A percentile compares a stretch with the other conserved stretches of the same genome.
Evolutionary conservation across 2,113 vertebrate genomes (phyloP).

Genomic region (Cynocephalus volans): DNA sequence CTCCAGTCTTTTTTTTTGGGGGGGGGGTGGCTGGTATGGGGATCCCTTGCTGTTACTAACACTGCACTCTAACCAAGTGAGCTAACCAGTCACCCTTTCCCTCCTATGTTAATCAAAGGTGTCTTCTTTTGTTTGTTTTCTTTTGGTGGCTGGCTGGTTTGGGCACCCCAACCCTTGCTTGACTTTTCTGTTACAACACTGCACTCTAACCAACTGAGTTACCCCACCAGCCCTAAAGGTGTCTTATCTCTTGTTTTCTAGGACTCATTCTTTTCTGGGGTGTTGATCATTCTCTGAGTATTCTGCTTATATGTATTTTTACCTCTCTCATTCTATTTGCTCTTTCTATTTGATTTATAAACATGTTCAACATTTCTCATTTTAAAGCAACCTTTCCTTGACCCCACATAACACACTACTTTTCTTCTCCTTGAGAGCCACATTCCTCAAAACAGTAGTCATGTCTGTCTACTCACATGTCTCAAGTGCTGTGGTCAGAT

Average conservation of each 20-base stretch:
- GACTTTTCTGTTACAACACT: too few species aligned
- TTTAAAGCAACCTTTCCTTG: neutral
- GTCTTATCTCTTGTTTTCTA: neutral
- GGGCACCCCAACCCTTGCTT: too few species aligned
- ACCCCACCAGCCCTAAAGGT: neutral
- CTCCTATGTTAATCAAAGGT: too few species aligned
- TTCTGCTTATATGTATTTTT: neutral
- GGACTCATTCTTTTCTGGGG: neutral
- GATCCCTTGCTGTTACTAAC: too few species aligned
- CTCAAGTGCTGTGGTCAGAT: neutral
- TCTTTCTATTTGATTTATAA: neutral
- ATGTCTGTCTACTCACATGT: neutral
- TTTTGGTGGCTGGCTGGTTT: too few species aligned
- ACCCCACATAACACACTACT: neutral
- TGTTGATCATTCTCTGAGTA: neutral
- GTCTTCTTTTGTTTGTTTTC: too few species aligned
- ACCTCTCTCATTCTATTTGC: neutral
- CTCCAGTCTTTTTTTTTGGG: neutral
- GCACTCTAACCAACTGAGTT: too few species aligned
- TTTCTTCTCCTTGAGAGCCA: slow-evolving; percentile 1
- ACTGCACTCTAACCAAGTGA: too few species aligned
- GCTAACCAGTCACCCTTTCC: too few species aligned
- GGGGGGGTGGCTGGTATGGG: too few species aligned
- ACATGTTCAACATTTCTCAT: neutral
- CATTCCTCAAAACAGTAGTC: neutral